Evolutionary conservation across 2,888 invertebrate genomes (phyloP).

Genomic region (Girardia tigrina): DNA sequence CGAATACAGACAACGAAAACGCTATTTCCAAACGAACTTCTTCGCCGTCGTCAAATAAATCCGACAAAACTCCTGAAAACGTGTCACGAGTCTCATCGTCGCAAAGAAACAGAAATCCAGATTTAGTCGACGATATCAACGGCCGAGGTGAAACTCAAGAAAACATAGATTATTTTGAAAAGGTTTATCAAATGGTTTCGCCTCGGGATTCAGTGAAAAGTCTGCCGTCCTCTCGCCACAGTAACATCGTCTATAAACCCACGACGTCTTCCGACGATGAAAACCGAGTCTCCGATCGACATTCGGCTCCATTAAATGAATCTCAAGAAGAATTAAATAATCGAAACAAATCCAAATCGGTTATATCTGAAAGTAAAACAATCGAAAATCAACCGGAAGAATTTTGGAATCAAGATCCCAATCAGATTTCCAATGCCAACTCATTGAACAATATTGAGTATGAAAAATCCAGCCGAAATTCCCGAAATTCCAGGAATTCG

Average conservation of each 20-base stretch:
- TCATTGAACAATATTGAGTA: neutral
- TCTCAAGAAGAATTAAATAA: neutral
- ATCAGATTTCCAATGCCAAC: neutral
- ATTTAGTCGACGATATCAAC: neutral
- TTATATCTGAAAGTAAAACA: neutral
- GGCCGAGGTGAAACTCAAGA: neutral
- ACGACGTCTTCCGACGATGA: neutral
- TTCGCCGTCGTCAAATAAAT: neutral
- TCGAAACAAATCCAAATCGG: neutral
- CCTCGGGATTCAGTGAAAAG: neutral
- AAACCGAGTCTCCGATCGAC: neutral
- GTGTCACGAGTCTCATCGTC: neutral
- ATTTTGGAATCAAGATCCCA: neutral
- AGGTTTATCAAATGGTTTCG: neutral
- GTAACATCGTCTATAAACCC: neutral
- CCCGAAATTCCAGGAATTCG: neutral
- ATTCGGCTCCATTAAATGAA: neutral
- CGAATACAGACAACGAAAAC: no score
- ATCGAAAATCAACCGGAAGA: neutral
- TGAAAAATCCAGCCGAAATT: conserved; percentile 16
- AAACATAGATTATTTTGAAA: neutral
- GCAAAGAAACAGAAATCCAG: neutral
- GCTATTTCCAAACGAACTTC: no score
- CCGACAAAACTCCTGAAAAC: neutral
- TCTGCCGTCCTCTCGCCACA: neutral